Conservation (phyloP, 2,797 vertebrate genomes). For the Delichon dasypus region DNA sequence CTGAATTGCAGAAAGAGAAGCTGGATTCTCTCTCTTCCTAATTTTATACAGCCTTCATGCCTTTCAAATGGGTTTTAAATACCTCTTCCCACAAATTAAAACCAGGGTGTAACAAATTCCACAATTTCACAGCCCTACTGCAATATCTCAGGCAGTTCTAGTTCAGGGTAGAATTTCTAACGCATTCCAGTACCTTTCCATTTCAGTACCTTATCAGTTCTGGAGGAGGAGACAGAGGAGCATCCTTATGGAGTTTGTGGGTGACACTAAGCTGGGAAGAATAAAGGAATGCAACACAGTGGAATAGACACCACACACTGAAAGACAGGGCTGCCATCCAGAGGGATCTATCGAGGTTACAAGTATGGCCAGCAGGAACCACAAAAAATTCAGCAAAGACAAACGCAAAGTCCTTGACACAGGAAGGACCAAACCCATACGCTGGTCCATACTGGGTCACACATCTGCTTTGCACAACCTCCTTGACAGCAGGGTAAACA, state of each 20-base stretch:
- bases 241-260: not conserved
- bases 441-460: not conserved
- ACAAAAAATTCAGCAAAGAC: not conserved
- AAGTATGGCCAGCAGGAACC: accelerated
- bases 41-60: not conserved
- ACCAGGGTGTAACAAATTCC: not conserved
- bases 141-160: not conserved
- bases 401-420: not conserved
- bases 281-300: not conserved
- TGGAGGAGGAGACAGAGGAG: not conserved
- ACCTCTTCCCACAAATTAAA: not conserved
- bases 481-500: accelerated
- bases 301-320: not conserved
- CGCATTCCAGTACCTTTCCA: accelerated
- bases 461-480: not conserved
- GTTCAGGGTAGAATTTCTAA: not conserved
- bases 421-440: not conserved
- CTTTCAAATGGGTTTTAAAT: not conserved
- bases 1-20: not conserved
- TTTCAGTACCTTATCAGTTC: not conserved
- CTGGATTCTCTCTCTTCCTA: not conserved
- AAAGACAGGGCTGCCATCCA: not conserved
- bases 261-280: not conserved
- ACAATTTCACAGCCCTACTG: not conserved
- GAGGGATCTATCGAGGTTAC: not conserved